Base-by-base conservation (phyloP, 2,888 invertebrate genomes). In the Noctua janthina region DNA sequence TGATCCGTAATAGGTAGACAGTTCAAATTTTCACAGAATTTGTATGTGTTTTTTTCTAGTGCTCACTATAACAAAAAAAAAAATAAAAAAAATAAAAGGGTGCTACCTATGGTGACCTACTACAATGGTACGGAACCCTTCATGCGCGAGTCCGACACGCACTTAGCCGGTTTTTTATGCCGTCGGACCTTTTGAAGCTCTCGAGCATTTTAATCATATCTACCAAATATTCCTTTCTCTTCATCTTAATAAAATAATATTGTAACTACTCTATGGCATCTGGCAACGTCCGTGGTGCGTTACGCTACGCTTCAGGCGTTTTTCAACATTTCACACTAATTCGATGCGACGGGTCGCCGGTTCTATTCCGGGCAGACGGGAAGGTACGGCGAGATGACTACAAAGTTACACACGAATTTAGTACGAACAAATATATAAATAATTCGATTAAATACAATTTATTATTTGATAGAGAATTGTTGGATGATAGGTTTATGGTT, bases 281-380 rank as follows among this genome's bases (percentile, higher is more conserved):
- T 91, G 92, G 92, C 93, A 90, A 79, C 82, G 89, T 86, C 82
- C 46, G 81, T 74, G 79, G 76, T 79, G 86, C 90, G 91, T 84
- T 89, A 91, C 93, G 89, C 79, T 90, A 87, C 89, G 89, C 91
- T 88, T 85, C 89, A 91, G 92, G 93, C 94, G 95, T 96, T 96
- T 96, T 96, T 96, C 95, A 93, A 91, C 92, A 92, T 95, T 95
- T 95, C 93, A 95, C 95, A 92, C 94, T 96, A 96, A 96, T 96
- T 96, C 94, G 91, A 95, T 93, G 92, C 93, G 96, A 96, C 96
- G 93, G 94, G 92, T 93, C 94, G 92, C 93, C 94, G 91, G 94
- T 95, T 95, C 96, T 96, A 96, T 96, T 96, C 96, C 95, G 94
- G 95, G 94, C 94, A 88, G 90, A 89, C 90, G 88, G 87, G 88